Conservation (phyloP, 2,113 vertebrate genomes). For the Budorcas taxicolor region DNA sequence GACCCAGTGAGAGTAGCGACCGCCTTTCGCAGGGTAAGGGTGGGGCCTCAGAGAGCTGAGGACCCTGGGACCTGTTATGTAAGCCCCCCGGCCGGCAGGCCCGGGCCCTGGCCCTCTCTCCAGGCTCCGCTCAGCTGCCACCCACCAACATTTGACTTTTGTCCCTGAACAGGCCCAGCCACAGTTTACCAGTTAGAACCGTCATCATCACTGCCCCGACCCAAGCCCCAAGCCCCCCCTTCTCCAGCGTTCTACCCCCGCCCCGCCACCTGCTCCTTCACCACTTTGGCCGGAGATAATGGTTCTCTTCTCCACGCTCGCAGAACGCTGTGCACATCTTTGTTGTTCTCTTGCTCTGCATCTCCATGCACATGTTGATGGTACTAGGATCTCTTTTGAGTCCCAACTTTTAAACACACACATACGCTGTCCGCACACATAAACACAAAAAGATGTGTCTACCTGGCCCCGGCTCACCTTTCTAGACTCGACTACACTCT, state of each 20-base stretch:
- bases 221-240: neutral
- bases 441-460: neutral
- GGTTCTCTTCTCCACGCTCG: neutral
- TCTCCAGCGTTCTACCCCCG: neutral
- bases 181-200: neutral
- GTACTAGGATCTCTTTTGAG: neutral
- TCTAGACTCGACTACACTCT: neutral
- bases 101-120: neutral
- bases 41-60: neutral
- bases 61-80: neutral
- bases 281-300: neutral
- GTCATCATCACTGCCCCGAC: neutral
- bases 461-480: neutral
- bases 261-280: neutral
- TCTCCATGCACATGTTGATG: neutral
- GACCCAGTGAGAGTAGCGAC: slow-evolving; percentile 82
- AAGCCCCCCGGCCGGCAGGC: neutral
- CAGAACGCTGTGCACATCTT: neutral
- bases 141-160: neutral
- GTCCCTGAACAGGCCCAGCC: neutral
- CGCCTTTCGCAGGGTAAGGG: slow-evolving; percentile 88
- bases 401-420: neutral
- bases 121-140: neutral
- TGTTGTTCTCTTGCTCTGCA: neutral
- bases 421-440: accelerated